These are phyloP conservation scores for Saxicola maurus DNA, from an alignment of 2,797 vertebrate species.

Conservation along the genomic window DNA sequence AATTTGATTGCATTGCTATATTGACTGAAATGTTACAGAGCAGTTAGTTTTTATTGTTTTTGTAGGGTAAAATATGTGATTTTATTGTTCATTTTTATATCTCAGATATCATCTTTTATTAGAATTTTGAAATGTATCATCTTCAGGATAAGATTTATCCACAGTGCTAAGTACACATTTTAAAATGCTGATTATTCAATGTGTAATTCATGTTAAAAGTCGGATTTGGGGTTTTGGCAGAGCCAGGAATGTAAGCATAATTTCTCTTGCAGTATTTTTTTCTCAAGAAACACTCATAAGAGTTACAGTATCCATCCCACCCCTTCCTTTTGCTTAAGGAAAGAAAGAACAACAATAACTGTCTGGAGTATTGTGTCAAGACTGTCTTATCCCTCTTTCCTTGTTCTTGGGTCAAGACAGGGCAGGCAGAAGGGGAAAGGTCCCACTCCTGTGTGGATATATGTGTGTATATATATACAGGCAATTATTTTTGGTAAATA, in stretches of 20 bases:
- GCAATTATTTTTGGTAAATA: not conserved
- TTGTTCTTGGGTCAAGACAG: not conserved
- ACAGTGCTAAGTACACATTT: not conserved
- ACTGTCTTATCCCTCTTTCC: not conserved
- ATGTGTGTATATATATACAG: not conserved
- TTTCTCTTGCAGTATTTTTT: not conserved
- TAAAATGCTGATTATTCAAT: not conserved
- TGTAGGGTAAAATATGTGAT: conserved; percentile 3
- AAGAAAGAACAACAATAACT: not conserved
- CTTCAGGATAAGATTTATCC: conserved; percentile 7
- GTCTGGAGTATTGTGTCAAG: not conserved
- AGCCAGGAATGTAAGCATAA: not conserved
- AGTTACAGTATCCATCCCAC: not conserved
- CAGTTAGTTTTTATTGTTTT: conserved; percentile 42
- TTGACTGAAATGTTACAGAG: conserved; percentile 28
- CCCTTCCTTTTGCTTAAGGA: not conserved
- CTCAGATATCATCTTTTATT: conserved; percentile 28
- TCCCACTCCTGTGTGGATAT: not conserved
- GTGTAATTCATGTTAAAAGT: not conserved
- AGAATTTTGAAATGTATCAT: conserved; percentile 25
- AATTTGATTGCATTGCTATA: conserved; percentile 21
- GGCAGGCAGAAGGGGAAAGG: not conserved
- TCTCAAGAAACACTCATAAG: not conserved
- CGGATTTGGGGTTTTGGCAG: not conserved
- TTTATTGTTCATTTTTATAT: conserved; percentile 47